Evolutionary conservation across 2,113 vertebrate genomes (phyloP).

Genomic region (Cephalopholis sonnerati): DNA sequence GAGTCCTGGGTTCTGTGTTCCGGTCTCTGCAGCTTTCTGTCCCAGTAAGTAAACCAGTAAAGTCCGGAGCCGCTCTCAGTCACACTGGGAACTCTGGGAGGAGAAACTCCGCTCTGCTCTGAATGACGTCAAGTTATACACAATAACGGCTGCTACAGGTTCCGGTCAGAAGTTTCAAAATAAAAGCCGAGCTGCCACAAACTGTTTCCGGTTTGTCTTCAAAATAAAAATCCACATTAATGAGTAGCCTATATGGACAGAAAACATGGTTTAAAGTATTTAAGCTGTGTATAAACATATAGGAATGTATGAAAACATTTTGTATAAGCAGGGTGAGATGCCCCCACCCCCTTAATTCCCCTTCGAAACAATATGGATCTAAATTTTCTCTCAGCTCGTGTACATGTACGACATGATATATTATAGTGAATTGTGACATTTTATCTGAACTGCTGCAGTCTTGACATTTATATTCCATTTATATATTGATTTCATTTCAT

Average conservation of each 20-base stretch:
- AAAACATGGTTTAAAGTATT: too few relatives aligned
- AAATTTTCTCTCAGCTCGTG: too few relatives aligned
- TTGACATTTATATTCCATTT: too few relatives aligned
- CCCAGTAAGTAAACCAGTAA: background rate
- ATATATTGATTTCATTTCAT: too few relatives aligned
- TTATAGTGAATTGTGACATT: too few relatives aligned
- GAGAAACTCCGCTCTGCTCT: slow-evolving; percentile 6
- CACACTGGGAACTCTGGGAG: slow-evolving; percentile 29
- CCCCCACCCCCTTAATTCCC: too few relatives aligned
- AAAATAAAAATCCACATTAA: background rate
- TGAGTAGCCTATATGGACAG: background rate
- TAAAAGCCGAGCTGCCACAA: background rate
- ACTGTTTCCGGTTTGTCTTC: background rate
- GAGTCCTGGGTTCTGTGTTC: background rate
- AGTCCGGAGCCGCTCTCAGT: background rate
- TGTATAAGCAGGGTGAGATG: too few relatives aligned
- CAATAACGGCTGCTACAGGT: accelerated
- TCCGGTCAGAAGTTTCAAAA: slow-evolving; percentile 10
- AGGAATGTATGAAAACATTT: too few relatives aligned
- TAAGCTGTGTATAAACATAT: too few relatives aligned
- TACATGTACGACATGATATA: too few relatives aligned
- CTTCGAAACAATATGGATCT: too few relatives aligned
- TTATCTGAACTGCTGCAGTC: too few relatives aligned
- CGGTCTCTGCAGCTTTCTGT: background rate
- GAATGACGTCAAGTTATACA: background rate